Evolutionary conservation across 2,113 vertebrate genomes (phyloP).

Genomic region (Ramphastos sulfuratus): DNA sequence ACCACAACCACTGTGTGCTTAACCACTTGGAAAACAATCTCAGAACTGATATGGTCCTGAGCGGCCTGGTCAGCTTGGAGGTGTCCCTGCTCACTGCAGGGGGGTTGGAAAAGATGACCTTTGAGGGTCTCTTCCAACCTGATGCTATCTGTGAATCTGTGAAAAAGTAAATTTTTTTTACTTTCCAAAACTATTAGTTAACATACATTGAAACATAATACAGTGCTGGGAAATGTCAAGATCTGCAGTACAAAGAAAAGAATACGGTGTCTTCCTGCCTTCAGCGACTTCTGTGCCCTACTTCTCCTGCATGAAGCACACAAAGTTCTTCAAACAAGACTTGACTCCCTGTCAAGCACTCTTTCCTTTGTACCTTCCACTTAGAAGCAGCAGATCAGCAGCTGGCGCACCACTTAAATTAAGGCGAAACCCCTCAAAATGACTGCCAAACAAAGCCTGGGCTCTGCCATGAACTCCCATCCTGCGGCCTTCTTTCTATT

Average conservation of each 20-base stretch:
- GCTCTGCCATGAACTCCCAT: background rate
- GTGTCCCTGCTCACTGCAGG: too few species aligned
- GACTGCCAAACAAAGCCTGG: background rate
- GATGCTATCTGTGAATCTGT: too few species aligned
- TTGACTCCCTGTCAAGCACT: background rate
- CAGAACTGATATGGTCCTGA: background rate
- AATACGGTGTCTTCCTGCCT: background rate
- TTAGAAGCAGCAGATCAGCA: background rate
- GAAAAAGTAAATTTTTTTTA: background rate
- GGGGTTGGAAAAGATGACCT: too few species aligned
- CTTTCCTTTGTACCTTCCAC: background rate
- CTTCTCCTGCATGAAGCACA: background rate
- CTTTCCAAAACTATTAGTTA: background rate
- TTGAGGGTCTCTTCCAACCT: too few species aligned
- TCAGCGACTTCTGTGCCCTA: fast-evolving
- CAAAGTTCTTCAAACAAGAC: background rate
- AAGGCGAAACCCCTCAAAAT: background rate
- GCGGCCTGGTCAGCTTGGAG: too few species aligned
- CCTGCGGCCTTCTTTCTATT: background rate
- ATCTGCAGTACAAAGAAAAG: background rate
- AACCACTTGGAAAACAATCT: background rate
- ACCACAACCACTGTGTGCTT: background rate
- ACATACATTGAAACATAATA: background rate
- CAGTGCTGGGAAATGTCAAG: background rate
- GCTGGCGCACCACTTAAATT: background rate